Conservation (phyloP, 2,888 invertebrate species). For the Chymomyza amoena region DNA sequence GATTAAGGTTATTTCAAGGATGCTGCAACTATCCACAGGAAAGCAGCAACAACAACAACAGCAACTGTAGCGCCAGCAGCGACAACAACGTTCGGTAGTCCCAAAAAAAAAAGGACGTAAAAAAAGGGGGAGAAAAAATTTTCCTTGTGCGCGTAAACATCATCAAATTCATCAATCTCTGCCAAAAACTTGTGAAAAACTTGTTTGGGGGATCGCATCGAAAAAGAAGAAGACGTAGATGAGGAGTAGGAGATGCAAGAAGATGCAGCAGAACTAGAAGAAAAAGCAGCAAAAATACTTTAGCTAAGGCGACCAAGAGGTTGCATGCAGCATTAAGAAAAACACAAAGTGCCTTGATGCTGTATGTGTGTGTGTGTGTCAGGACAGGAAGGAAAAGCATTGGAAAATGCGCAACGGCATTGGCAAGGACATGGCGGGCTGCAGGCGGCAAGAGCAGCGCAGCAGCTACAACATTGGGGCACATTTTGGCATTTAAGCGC, state of each 20-base stretch:
- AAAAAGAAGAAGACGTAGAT: conserved; percentile 16
- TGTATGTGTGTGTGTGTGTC: conserved; percentile 16
- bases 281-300: conserved; percentile 7
- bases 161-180: conserved; percentile 78
- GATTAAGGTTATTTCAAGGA: conserved; percentile 78
- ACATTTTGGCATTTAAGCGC: conserved; percentile 65
- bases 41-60: conserved; percentile 2
- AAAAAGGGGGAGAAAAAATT: not conserved
- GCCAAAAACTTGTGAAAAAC: conserved; percentile 76
- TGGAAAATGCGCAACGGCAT: conserved; percentile 30
- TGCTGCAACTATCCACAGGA: conserved; percentile 44
- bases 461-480: conserved; percentile 31
- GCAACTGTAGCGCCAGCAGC: not conserved
- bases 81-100: not conserved
- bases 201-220: conserved; percentile 20
- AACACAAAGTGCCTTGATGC: conserved; percentile 35
- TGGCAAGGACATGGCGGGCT: not conserved
- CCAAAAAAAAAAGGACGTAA: conserved; percentile 3
- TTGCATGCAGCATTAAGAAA: conserved; percentile 18
- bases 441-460: not conserved
- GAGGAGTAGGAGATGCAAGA: not conserved
- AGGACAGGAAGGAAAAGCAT: conserved; percentile 40
- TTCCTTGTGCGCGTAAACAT: conserved; percentile 72
- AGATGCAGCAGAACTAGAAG: conserved; percentile 21
- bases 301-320: conserved; percentile 9